Conservation (phyloP, 2,888 invertebrate species). For the Osmoderma eremita region DNA sequence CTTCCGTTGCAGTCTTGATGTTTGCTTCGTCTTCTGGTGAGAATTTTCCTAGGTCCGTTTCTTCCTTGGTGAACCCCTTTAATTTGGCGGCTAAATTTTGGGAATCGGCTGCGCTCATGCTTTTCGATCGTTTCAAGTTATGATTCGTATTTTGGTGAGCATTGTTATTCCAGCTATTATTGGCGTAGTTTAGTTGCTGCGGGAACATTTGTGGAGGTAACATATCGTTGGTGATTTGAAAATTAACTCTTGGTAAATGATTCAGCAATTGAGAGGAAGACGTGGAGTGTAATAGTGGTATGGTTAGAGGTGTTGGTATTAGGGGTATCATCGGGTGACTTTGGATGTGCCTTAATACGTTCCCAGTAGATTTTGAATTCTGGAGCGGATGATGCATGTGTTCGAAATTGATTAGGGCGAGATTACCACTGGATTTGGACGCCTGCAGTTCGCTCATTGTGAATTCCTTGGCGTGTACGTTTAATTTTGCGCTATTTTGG, state of each 20-base stretch:
- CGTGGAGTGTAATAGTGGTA: constrained; percentile 67
- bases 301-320: constrained; percentile 52
- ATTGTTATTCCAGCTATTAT: constrained; percentile 52
- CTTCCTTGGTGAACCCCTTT: constrained; percentile 72
- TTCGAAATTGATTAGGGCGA: constrained; percentile 52
- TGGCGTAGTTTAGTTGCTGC: constrained; percentile 56
- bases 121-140: constrained; percentile 83
- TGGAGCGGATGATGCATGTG: constrained; percentile 59
- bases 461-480: constrained; percentile 91
- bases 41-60: constrained; percentile 81
- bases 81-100: constrained; percentile 74
- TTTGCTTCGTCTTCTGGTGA: constrained; percentile 77
- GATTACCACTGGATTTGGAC: constrained; percentile 61
- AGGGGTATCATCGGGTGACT: constrained; percentile 55
- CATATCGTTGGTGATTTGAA: constrained; percentile 66
- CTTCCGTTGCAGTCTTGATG: constrained; percentile 80
- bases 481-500: constrained; percentile 69
- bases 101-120: constrained; percentile 81
- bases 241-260: constrained; percentile 71
- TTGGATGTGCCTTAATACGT: constrained; percentile 72
- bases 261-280: constrained; percentile 73
- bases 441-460: constrained; percentile 74
- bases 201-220: constrained; percentile 67
- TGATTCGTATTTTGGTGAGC: constrained; percentile 48
- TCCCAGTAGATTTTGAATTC: constrained; percentile 69